A percentile compares a stretch with the other conserved stretches of the same genome.
Conservation (phyloP, 2,888 invertebrate genomes). For the Chrysolina americana region DNA sequence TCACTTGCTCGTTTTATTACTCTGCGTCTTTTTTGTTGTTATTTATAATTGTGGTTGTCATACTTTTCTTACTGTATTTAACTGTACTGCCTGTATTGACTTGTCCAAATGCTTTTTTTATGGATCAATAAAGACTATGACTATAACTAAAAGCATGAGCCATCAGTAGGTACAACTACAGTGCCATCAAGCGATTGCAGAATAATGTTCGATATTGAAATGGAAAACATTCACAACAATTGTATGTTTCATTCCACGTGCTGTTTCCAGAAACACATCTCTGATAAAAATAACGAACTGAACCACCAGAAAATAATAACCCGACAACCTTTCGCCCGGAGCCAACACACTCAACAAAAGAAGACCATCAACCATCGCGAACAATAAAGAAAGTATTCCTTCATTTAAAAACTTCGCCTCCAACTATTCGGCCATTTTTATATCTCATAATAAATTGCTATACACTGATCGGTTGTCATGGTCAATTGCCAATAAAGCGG, state of each 20-base stretch:
- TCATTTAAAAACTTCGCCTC: slow-evolving; percentile 45
- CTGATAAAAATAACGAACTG: slow-evolving; percentile 6
- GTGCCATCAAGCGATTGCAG: too few species aligned
- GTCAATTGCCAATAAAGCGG: slow-evolving; percentile 50
- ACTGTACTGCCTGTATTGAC: too few species aligned
- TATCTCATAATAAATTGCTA: slow-evolving; percentile 49
- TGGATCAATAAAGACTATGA: too few species aligned
- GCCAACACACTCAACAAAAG: slow-evolving; percentile 38
- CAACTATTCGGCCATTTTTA: slow-evolving; percentile 47
- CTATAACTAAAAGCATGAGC: too few species aligned
- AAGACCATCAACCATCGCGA: slow-evolving; percentile 43
- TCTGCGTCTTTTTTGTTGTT: too few species aligned
- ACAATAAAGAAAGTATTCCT: slow-evolving; percentile 49
- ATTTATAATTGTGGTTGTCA: too few species aligned
- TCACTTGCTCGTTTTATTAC: too few species aligned
- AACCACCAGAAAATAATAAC: slow-evolving; percentile 18
- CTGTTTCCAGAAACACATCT: background rate
- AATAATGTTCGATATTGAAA: background rate
- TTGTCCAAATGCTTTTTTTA: too few species aligned
- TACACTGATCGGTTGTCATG: slow-evolving; percentile 48
- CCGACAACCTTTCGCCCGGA: slow-evolving; percentile 17
- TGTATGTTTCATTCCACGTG: background rate
- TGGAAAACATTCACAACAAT: background rate
- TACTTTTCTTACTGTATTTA: too few species aligned
- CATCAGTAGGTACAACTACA: too few species aligned